phyloP scores from a whole-genome alignment of 2,888 invertebrate species.

The Euplagia quadripunctaria region DNA sequence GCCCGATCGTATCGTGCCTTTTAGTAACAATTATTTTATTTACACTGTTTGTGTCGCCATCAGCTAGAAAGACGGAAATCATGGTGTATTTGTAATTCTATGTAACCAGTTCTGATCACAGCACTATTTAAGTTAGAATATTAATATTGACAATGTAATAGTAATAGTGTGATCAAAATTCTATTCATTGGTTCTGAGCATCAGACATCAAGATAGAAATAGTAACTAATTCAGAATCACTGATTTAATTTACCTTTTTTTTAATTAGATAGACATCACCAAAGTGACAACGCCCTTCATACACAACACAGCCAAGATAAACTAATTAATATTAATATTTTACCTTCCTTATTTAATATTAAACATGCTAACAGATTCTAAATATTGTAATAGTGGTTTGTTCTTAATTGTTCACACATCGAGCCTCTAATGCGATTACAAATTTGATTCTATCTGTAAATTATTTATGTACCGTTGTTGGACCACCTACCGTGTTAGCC shows the following conservation, averaged over 20 bases:
- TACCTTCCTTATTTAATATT: constrained; percentile 7
- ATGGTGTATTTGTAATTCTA: background rate
- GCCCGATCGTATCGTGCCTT: background rate
- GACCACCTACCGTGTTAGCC: background rate
- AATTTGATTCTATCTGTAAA: constrained; percentile 19
- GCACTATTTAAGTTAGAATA: background rate
- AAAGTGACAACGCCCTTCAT: background rate
- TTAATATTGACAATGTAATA: background rate
- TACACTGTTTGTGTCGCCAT: background rate
- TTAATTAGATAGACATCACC: background rate
- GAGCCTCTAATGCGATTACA: constrained; percentile 19
- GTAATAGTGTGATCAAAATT: background rate
- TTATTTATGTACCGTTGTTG: constrained; percentile 21
- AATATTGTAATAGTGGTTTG: background rate
- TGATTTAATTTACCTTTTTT: background rate
- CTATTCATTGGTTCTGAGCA: background rate
- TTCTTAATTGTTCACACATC: constrained; percentile 20
- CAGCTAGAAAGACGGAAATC: background rate
- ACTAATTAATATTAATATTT: background rate
- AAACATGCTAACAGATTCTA: background rate
- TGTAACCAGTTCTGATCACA: background rate
- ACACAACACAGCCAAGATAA: background rate
- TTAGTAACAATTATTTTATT: background rate
- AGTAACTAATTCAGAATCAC: no score
- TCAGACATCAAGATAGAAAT: background rate